These are phyloP conservation scores for Mesodorylaimus sp. DNA, from an alignment of 2,888 invertebrate genomes.

Conservation along the genomic window DNA sequence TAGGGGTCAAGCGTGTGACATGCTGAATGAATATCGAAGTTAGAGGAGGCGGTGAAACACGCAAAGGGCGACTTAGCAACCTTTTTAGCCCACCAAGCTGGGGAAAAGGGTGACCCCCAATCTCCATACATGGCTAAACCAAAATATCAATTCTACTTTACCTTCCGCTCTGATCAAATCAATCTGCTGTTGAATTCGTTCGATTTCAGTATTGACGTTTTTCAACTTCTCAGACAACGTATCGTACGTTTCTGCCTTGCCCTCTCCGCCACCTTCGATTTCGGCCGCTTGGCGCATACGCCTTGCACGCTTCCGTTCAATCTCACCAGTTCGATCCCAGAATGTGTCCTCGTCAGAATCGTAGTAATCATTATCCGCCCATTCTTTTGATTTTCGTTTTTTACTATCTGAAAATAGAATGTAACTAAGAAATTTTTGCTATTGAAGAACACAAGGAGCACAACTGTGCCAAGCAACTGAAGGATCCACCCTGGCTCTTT, in stretches of 20 bases:
- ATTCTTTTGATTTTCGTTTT: conserved; percentile 29
- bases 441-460: too few relatives aligned
- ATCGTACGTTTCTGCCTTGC: conserved; percentile 9
- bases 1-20: too few relatives aligned
- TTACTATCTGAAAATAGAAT: not conserved
- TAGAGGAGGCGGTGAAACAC: too few relatives aligned
- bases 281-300: conserved; percentile 45
- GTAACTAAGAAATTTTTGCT: too few relatives aligned
- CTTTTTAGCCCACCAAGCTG: too few relatives aligned
- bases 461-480: too few relatives aligned
- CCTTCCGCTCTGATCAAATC: not conserved
- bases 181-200: too few relatives aligned
- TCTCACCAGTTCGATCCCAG: conserved; percentile 75
- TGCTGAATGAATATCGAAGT: too few relatives aligned
- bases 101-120: too few relatives aligned
- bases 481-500: too few relatives aligned
- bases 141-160: not conserved
- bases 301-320: conserved; percentile 63
- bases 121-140: not conserved
- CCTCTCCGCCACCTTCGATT: conserved; percentile 4
- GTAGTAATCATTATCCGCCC: conserved; percentile 62
- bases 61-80: too few relatives aligned
- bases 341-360: conserved; percentile 89
- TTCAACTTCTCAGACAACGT: conserved; percentile 6
- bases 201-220: too few relatives aligned